Conservation (phyloP, 2,113 vertebrate genomes). For the Aegithalos caudatus region DNA sequence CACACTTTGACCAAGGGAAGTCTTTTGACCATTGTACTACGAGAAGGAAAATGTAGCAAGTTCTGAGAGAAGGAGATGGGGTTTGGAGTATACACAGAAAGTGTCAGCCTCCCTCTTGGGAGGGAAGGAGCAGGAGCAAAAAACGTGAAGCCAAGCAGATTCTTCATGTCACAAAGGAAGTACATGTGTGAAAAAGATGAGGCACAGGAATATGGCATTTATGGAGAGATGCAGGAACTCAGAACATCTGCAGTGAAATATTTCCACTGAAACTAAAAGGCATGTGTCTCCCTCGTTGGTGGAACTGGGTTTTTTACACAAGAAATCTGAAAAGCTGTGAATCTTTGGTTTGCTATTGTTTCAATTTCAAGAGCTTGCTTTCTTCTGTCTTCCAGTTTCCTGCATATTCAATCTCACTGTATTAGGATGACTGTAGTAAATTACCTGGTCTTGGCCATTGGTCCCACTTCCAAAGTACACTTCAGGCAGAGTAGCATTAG, state of each 20-base stretch:
- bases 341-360: background rate
- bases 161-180: background rate
- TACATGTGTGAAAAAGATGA: background rate
- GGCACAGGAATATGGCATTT: background rate
- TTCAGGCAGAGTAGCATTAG: background rate
- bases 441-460: background rate
- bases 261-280: background rate
- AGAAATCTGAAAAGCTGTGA: background rate
- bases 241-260: background rate
- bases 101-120: background rate
- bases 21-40: background rate
- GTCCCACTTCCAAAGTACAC: background rate
- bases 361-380: background rate
- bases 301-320: background rate
- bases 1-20: background rate
- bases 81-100: background rate
- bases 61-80: background rate
- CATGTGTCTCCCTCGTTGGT: background rate
- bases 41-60: background rate
- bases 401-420: background rate
- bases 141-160: background rate
- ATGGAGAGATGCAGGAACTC: background rate
- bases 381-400: background rate
- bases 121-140: background rate
- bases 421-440: background rate